A percentile compares a stretch with the other conserved stretches of the same genome.
Evolutionary conservation across 2,113 vertebrate genomes (phyloP).

Genomic region (Pedetes capensis): DNA sequence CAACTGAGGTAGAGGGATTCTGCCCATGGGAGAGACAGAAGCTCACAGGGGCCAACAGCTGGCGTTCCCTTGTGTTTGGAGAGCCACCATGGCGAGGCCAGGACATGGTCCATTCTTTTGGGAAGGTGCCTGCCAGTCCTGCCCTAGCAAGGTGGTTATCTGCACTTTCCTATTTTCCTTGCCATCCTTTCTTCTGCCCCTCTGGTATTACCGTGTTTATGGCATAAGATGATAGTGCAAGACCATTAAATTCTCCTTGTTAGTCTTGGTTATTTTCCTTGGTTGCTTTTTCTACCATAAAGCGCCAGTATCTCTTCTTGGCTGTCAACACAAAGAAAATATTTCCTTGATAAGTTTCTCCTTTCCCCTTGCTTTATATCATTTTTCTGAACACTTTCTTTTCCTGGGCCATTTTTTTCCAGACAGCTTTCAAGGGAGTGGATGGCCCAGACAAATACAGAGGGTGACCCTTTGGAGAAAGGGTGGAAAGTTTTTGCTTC

Average conservation of each 20-base stretch:
- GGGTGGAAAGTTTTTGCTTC: background rate
- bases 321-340: conserved; percentile 29
- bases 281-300: background rate
- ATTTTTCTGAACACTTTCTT: background rate
- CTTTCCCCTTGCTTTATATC: background rate
- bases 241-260: background rate
- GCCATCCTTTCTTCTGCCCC: background rate
- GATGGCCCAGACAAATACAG: background rate
- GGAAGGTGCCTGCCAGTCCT: background rate
- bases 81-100: background rate
- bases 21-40: background rate
- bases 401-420: background rate
- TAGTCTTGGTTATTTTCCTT: conserved; percentile 23
- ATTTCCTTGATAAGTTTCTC: background rate
- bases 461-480: background rate
- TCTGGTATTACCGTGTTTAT: background rate
- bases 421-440: background rate
- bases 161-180: background rate
- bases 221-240: background rate
- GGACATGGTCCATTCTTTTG: background rate
- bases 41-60: background rate
- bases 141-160: background rate
- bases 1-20: background rate
- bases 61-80: background rate
- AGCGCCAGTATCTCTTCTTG: background rate